A percentile compares a stretch with the other conserved stretches of the same genome.
Conservation (phyloP, 2,888 invertebrate genomes). For the Malacosoma neustria region DNA sequence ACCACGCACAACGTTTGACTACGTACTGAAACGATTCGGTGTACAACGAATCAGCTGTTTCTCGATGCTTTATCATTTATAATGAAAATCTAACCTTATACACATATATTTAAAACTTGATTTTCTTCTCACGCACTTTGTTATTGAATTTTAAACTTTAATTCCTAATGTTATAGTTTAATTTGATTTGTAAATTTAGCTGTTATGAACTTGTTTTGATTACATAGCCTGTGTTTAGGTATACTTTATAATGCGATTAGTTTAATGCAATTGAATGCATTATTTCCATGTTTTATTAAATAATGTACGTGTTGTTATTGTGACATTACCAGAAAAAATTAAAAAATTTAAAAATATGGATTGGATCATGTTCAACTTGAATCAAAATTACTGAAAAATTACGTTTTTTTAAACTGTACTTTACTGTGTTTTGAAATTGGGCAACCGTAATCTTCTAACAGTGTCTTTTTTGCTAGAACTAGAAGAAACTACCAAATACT, state of each 20-base stretch:
- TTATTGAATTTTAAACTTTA: neutral
- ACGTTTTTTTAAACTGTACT: no score
- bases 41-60: neutral
- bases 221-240: neutral
- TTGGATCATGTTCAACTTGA: no score
- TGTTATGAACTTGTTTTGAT: neutral
- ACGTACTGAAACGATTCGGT: conserved; percentile 31
- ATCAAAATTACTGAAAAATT: no score
- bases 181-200: neutral
- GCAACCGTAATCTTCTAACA: no score
- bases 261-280: neutral
- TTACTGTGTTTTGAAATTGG: no score
- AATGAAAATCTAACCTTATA: neutral
- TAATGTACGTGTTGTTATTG: no score
- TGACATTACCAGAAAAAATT: no score
- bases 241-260: neutral
- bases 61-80: neutral
- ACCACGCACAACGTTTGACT: conserved; percentile 41
- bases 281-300: no score
- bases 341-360: no score
- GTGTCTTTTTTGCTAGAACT: no score
- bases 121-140: neutral
- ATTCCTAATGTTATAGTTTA: neutral
- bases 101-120: neutral
- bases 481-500: no score